phyloP scores from a whole-genome alignment of 1,140 invertebrate genomes.

The Brachionus manjavacas region DNA sequence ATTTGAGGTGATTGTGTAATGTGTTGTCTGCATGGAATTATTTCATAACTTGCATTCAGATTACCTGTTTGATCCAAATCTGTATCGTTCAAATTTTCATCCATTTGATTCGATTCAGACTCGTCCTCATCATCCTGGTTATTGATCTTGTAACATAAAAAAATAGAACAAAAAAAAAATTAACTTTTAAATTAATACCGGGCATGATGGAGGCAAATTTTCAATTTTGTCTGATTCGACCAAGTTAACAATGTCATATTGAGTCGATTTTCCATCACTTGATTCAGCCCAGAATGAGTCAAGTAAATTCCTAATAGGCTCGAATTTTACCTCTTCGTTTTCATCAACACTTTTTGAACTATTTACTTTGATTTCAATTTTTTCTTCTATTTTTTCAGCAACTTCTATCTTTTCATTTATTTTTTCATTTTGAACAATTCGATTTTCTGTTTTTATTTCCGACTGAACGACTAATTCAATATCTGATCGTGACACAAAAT shows the following conservation, averaged over 20 bases:
- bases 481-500: neutral
- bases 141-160: neutral
- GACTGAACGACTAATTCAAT: neutral
- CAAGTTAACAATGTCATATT: neutral
- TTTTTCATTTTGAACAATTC: neutral
- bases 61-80: conserved; percentile 30
- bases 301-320: neutral
- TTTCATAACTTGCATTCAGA: conserved; percentile 27
- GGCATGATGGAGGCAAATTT: neutral
- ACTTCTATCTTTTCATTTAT: neutral
- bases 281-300: conserved; percentile 21
- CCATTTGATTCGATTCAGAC: neutral
- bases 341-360: neutral
- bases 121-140: neutral
- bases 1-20: neutral
- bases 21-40: neutral
- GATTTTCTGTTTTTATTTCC: neutral
- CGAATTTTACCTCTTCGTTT: neutral
- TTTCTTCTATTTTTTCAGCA: neutral
- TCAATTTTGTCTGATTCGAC: conserved; percentile 26
- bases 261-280: neutral
- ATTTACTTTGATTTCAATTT: neutral
- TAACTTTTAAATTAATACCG: neutral
- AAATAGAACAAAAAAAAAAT: neutral
- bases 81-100: conserved; percentile 27